Percentiles rank a stretch among this genome's conserved stretches.
These are phyloP conservation scores for Serranus cabrilla DNA, from an alignment of 2,797 vertebrate species.

Conservation along the genomic window DNA sequence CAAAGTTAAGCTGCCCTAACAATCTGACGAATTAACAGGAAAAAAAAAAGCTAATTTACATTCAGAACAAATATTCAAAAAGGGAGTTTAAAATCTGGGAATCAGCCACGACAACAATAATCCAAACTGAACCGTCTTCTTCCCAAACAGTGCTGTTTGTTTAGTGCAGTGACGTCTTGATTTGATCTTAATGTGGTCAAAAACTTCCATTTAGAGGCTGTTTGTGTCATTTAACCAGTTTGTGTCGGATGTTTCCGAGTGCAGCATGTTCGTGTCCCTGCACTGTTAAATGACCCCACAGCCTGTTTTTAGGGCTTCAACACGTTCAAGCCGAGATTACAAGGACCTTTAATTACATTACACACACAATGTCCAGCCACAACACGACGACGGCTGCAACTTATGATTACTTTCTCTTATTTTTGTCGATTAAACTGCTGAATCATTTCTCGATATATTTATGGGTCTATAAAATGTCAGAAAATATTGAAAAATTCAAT, in stretches of 20 bases:
- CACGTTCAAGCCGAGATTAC: conserved; percentile 7
- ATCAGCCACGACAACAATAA: conserved; percentile 5
- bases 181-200: neutral
- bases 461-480: too few species aligned
- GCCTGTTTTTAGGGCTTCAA: conserved; percentile 10
- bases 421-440: too few species aligned
- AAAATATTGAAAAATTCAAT: too few species aligned
- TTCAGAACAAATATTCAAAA: conserved; percentile 22
- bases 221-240: neutral
- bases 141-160: conserved; percentile 5
- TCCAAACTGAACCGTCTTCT: neutral
- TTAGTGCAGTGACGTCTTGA: conserved; percentile 37
- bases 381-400: neutral
- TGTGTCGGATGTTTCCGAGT: neutral
- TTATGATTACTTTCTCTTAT: too few species aligned
- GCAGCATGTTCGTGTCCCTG: neutral
- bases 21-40: neutral
- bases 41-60: conserved; percentile 23
- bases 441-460: too few species aligned
- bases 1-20: conserved; percentile 62
- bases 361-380: conserved; percentile 3
- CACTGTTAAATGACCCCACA: neutral
- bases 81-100: neutral
- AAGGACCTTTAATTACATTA: neutral
- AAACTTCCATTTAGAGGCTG: neutral